Percentiles rank a stretch among this genome's conserved stretches.
Conservation (phyloP, 2,113 vertebrate genomes). For the Rhabdomys dilectus region DNA sequence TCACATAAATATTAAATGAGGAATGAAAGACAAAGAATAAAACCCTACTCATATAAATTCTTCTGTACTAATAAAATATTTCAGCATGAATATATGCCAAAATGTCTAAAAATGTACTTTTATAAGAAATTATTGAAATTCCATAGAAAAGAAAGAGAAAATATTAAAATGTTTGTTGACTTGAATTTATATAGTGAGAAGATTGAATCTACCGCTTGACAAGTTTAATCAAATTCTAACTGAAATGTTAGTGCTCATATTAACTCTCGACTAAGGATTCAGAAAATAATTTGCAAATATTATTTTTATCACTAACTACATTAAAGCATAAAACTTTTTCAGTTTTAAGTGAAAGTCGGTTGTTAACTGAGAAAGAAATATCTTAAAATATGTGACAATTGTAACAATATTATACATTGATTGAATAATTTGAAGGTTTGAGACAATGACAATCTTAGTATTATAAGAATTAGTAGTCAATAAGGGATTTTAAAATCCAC, state of each 20-base stretch:
- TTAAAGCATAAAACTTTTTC: neutral
- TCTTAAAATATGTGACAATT: slow-evolving; percentile 39
- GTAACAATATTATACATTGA: neutral
- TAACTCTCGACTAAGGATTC: slow-evolving; percentile 1
- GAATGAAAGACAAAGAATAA: neutral
- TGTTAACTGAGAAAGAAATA: slow-evolving; percentile 19
- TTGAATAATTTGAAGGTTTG: neutral
- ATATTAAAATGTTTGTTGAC: slow-evolving; percentile 14
- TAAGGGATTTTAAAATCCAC: slow-evolving; percentile 36
- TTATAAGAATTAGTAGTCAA: slow-evolving; percentile 47
- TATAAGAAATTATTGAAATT: neutral
- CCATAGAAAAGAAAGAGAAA: slow-evolving; percentile 19
- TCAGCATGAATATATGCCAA: neutral
- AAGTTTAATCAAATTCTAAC: slow-evolving; percentile 64
- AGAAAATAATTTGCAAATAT: slow-evolving; percentile 44
- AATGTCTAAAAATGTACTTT: slow-evolving; percentile 56
- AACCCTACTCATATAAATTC: neutral
- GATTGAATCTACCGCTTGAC: slow-evolving; percentile 2
- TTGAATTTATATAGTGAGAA: slow-evolving; percentile 13
- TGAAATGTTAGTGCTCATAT: slow-evolving; percentile 53
- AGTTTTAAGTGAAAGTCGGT: neutral
- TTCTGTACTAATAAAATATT: neutral
- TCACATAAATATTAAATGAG: slow-evolving; percentile 32
- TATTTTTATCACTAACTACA: slow-evolving; percentile 46
- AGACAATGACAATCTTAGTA: neutral